Base-by-base conservation (phyloP, 2,113 vertebrate genomes). In the Planiliza haematocheilus region DNA sequence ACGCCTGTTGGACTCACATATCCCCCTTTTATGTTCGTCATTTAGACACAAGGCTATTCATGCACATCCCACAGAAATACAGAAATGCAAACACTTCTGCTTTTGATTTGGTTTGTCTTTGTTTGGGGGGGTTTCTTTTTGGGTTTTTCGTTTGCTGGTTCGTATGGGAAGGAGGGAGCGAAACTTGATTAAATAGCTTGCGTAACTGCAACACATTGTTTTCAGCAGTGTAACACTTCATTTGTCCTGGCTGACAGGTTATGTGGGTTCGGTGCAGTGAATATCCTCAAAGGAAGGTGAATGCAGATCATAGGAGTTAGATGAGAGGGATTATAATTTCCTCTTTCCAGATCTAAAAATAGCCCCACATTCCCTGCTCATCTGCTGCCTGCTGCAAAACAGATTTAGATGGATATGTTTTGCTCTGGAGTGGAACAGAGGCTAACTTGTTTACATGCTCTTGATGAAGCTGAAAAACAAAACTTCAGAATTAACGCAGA, bases 291-390 rank as follows among this genome's bases (percentile, higher is more conserved):
- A 64, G 67, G 10, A 50, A 51, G 46, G 21, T 5, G 5, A 60
- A 14, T 8, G 16, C 13, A 36, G 24, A 58, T 43, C 67, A 21
- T 9, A 58, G 30, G 24, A 49, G 48, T 17, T 12, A 59, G 30
- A 82, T 34, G 13, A 74, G 39, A 57, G 10, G 49, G 68, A 81
- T 81, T 73, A 85, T 64, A 30, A 36, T 82, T 83, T 76, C 20
- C 67, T 57, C 8, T 18, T 72, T 69, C 60, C 24, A 21, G 24
- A 67, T 74, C 73, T 84, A 77, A 80, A 82, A 79, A 69, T 74
- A 83, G 49, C 30, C 34, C 1, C 21, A 52, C 21, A 55, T 39
- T 46, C 8, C 10, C 46, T 8, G 30, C 41, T 70, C 53, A 77
- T 79, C 69, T 84, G 57, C 68, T 67, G 49, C 34, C n/a, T 49